phyloP scores from a whole-genome alignment of 2,797 vertebrate species.

The Tauraco hartlaubi region DNA sequence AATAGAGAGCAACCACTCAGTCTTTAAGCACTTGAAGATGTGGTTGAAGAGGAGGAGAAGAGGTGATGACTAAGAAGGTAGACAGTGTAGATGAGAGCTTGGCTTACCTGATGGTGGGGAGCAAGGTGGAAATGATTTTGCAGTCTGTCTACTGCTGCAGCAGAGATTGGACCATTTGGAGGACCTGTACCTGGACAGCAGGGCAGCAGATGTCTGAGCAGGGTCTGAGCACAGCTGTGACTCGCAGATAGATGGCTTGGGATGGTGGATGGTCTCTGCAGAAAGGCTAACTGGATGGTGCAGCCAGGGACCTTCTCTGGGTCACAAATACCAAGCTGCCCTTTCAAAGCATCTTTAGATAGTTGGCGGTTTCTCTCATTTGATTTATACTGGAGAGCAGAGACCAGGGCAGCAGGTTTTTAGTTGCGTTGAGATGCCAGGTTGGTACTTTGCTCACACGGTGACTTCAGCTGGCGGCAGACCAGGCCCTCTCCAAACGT shows the following conservation, averaged over 20 bases:
- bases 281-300: background rate
- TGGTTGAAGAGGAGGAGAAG: background rate
- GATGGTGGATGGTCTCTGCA: background rate
- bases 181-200: background rate
- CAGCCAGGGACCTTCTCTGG: background rate
- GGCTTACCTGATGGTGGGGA: background rate
- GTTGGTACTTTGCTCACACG: background rate
- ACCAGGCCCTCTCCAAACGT: background rate
- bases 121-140: background rate
- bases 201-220: background rate
- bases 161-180: background rate
- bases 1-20: background rate
- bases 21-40: background rate
- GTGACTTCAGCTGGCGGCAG: conserved; percentile 17
- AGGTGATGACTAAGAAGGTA: background rate
- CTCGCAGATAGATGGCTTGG: background rate
- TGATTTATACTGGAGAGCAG: background rate
- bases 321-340: background rate
- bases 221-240: background rate
- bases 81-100: background rate
- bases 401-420: background rate
- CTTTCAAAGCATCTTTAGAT: conserved; percentile 28
- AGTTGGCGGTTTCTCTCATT: background rate
- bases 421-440: background rate
- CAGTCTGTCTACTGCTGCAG: background rate